phyloP scores from a whole-genome alignment of 2,888 invertebrate species.

The Nemotelus pantherinus region DNA sequence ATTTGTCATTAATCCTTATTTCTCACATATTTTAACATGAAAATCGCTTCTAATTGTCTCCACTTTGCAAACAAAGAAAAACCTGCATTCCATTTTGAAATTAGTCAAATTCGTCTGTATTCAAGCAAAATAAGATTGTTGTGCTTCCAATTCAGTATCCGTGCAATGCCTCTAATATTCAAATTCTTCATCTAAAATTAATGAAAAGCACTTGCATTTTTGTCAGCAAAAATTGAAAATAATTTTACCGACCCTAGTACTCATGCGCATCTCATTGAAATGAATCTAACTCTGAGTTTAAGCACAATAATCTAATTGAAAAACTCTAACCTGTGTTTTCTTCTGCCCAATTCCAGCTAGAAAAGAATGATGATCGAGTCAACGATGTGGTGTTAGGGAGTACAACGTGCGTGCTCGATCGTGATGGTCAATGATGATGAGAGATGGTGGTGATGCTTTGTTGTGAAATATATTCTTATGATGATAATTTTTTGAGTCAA shows the following conservation, averaged over 20 bases:
- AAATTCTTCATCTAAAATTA: no score
- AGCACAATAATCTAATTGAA: conserved; percentile 34
- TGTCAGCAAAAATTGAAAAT: no score
- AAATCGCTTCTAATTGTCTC: neutral
- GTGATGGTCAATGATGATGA: conserved; percentile 1
- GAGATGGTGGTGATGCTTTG: conserved; percentile 27
- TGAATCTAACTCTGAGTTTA: neutral
- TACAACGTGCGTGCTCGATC: neutral
- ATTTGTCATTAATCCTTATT: no score
- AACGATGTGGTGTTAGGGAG: conserved; percentile 28
- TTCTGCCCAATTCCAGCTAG: conserved; percentile 42
- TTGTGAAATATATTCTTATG: conserved; percentile 35
- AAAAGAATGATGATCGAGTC: conserved; percentile 3
- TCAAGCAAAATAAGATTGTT: neutral
- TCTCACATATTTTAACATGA: neutral
- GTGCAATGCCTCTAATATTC: neutral
- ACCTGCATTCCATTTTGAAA: neutral
- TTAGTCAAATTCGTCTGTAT: neutral
- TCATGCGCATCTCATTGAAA: no score
- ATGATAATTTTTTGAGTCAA: conserved; percentile 24
- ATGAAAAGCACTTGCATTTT: no score
- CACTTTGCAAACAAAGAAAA: neutral
- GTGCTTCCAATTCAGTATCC: conserved; percentile 5
- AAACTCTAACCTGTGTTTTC: conserved; percentile 35
- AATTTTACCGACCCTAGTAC: no score